These are phyloP conservation scores for Clostera curtula DNA, from an alignment of 2,888 invertebrate genomes.

Conservation along the genomic window DNA sequence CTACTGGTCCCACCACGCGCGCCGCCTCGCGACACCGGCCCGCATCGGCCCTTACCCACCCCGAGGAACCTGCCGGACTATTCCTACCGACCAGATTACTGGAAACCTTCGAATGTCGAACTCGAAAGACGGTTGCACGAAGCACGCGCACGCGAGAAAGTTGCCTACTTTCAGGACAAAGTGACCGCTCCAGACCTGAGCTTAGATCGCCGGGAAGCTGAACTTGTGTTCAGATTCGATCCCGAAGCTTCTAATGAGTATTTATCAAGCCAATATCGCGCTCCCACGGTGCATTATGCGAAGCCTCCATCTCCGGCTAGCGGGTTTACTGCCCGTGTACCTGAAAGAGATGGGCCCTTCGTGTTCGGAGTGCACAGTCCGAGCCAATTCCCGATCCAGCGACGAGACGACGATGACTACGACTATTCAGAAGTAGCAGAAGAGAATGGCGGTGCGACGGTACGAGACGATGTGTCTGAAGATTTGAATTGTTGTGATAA, in stretches of 20 bases:
- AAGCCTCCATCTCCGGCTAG: constrained; percentile 62
- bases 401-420: constrained; percentile 61
- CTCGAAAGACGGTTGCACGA: constrained; percentile 62
- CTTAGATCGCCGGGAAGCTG: constrained; percentile 63
- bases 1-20: constrained; percentile 59
- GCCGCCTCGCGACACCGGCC: constrained; percentile 59
- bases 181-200: constrained; percentile 56
- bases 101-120: constrained; percentile 69
- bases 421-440: constrained; percentile 67
- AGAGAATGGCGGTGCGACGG: constrained; percentile 53
- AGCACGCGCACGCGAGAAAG: constrained; percentile 59
- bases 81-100: constrained; percentile 54
- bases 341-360: constrained; percentile 74
- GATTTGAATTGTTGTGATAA: constrained; percentile 71
- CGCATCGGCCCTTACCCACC: constrained; percentile 49
- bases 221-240: constrained; percentile 66
- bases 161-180: constrained; percentile 68
- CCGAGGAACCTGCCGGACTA: constrained; percentile 46
- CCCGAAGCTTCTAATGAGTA: constrained; percentile 63
- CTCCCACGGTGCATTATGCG: constrained; percentile 59
- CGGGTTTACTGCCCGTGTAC: constrained; percentile 56
- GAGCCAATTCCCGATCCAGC: constrained; percentile 61
- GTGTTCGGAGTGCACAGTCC: constrained; percentile 77
- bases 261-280: constrained; percentile 58
- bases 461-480: constrained; percentile 58